These are phyloP conservation scores for Colinus virginianus DNA, from an alignment of 2,113 vertebrate genomes.

Conservation along the genomic window DNA sequence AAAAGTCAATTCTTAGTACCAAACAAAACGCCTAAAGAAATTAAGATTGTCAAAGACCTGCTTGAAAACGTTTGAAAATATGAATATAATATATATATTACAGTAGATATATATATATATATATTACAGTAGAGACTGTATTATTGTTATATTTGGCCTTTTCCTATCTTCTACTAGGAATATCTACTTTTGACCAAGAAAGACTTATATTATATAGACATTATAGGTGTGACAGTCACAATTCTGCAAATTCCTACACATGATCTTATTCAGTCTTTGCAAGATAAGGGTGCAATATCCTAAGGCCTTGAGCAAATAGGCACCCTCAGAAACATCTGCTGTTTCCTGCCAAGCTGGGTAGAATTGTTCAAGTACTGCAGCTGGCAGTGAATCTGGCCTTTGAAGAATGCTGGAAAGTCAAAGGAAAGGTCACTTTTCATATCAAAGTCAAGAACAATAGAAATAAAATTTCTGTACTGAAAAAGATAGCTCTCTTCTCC, in stretches of 20 bases:
- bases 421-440: conserved; percentile 37
- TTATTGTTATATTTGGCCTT: not conserved
- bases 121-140: not conserved
- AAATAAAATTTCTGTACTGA: not conserved
- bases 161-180: not conserved
- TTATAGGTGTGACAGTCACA: not conserved
- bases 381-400: conserved; percentile 9
- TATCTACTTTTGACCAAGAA: not conserved
- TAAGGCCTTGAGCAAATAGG: not conserved
- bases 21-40: not conserved
- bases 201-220: not conserved
- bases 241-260: not conserved
- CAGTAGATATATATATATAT: no score
- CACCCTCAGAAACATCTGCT: not conserved
- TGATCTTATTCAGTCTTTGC: not conserved
- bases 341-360: not conserved
- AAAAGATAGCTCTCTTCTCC: not conserved
- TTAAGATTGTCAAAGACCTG: not conserved
- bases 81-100: not conserved
- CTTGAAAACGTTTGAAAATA: not conserved
- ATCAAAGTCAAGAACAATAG: conserved; percentile 30
- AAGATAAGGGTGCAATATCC: not conserved
- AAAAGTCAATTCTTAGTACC: not conserved
- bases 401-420: conserved; percentile 10
- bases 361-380: not conserved